These are phyloP conservation scores for Paedocypris sp. DNA, from an alignment of 2,113 vertebrate species.

Conservation along the genomic window DNA sequence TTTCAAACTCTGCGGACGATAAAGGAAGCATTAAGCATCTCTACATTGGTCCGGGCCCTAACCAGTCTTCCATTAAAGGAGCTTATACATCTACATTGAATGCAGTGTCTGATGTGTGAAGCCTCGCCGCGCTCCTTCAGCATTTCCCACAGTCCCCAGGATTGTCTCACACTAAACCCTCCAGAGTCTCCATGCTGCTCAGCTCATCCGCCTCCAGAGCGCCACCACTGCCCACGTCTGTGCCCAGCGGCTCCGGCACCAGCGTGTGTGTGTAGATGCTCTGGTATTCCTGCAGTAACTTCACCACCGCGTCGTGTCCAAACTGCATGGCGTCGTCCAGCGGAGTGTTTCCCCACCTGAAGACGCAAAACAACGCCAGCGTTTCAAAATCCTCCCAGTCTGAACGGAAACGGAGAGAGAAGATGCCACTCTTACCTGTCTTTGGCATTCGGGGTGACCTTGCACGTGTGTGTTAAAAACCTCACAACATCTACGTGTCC, in stretches of 20 bases:
- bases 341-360: conserved; percentile 79
- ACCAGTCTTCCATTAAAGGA: background rate
- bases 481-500: conserved; percentile 69
- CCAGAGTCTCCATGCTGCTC: conserved; percentile 56
- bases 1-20: too few species aligned
- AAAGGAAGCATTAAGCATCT: background rate
- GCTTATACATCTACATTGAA: too few species aligned
- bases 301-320: conserved; percentile 58
- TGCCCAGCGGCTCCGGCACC: conserved; percentile 10
- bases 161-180: conserved; percentile 58
- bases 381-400: too few species aligned
- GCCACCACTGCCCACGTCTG: background rate
- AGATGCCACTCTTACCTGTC: conserved; percentile 59
- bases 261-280: conserved; percentile 39
- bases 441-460: conserved; percentile 70
- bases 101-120: too few species aligned
- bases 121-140: too few species aligned
- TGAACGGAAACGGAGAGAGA: background rate
- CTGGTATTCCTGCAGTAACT: conserved; percentile 70
- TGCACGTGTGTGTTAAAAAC: conserved; percentile 73
- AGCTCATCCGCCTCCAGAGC: conserved; percentile 49
- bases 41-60: conserved; percentile 2
- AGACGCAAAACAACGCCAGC: too few species aligned
- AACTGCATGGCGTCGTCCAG: conserved; percentile 75
- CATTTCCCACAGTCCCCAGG: background rate